phyloP scores from a whole-genome alignment of 2,888 invertebrate species.

The Baronia brevicornis region DNA sequence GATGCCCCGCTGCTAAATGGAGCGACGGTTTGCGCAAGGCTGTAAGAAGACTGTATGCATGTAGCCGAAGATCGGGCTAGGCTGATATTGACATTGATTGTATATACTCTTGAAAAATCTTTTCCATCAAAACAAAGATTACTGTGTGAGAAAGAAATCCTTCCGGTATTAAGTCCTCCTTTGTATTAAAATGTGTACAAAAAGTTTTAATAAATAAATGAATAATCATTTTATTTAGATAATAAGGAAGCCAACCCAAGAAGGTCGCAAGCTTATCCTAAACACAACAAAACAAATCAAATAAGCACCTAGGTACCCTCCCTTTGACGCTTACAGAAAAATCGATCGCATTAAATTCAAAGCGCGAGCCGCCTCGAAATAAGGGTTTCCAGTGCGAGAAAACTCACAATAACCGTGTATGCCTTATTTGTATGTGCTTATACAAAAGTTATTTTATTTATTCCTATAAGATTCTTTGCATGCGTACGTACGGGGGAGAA shows the following conservation, averaged over 20 bases:
- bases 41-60: too few species aligned
- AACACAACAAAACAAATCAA: constrained; percentile 16
- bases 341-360: constrained; percentile 29
- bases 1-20: too few species aligned
- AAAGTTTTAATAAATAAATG: too few species aligned
- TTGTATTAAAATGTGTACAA: too few species aligned
- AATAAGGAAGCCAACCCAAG: not conserved
- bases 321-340: constrained; percentile 19
- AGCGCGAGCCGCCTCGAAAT: constrained; percentile 26
- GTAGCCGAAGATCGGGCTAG: too few species aligned
- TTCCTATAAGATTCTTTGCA: constrained; percentile 16
- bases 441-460: constrained; percentile 26
- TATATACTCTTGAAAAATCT: too few species aligned
- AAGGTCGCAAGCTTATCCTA: constrained; percentile 5
- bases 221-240: not conserved
- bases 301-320: too few species aligned
- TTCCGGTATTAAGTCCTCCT: too few species aligned
- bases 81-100: too few species aligned
- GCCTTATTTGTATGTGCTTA: constrained; percentile 30
- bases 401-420: constrained; percentile 29
- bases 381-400: constrained; percentile 26
- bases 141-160: too few species aligned
- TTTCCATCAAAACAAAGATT: too few species aligned
- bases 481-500: constrained; percentile 17
- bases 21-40: too few species aligned